Conservation (phyloP, 2,888 invertebrate genomes). For the Ectemnius cavifrons region DNA sequence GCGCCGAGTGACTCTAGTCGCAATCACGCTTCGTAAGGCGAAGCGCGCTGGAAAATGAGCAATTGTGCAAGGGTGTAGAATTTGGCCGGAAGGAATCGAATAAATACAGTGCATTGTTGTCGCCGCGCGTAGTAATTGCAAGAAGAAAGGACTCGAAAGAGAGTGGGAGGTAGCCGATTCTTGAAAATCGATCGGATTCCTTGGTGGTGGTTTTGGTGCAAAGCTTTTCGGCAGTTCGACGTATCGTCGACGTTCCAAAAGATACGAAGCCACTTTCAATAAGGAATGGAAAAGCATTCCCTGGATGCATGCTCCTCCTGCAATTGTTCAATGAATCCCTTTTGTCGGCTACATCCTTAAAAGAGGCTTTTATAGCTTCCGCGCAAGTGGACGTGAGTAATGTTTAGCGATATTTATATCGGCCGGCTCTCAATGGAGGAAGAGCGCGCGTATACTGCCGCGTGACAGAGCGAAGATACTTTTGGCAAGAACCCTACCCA, state of each 20-base stretch:
- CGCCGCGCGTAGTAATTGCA: conserved; percentile 30
- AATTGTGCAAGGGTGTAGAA: conserved; percentile 1
- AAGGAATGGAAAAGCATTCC: conserved; percentile 14
- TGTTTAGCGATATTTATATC: conserved; percentile 36
- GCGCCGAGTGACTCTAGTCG: neutral
- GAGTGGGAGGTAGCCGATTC: conserved; percentile 11
- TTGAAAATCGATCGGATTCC: conserved; percentile 34
- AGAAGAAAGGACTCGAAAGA: neutral
- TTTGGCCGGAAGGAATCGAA: conserved; percentile 39
- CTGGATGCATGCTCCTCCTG: conserved; percentile 16
- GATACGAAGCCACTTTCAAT: conserved; percentile 22
- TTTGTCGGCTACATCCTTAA: conserved; percentile 17
- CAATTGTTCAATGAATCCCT: conserved; percentile 14
- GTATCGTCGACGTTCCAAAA: conserved; percentile 4
- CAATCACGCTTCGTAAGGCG: neutral
- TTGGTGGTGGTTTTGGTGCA: neutral
- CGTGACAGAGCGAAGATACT: conserved; percentile 14
- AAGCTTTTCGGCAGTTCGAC: conserved; percentile 8
- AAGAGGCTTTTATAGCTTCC: conserved; percentile 17
- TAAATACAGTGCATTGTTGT: conserved; percentile 33
- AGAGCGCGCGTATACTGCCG: no score
- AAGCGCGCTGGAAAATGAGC: neutral
- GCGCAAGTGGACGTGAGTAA: conserved; percentile 19
- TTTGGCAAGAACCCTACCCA: conserved; percentile 28
- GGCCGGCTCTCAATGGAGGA: neutral